A percentile compares a stretch with the other conserved stretches of the same genome.
phyloP scores from a whole-genome alignment of 2,113 vertebrate genomes.

The Pedetes capensis region DNA sequence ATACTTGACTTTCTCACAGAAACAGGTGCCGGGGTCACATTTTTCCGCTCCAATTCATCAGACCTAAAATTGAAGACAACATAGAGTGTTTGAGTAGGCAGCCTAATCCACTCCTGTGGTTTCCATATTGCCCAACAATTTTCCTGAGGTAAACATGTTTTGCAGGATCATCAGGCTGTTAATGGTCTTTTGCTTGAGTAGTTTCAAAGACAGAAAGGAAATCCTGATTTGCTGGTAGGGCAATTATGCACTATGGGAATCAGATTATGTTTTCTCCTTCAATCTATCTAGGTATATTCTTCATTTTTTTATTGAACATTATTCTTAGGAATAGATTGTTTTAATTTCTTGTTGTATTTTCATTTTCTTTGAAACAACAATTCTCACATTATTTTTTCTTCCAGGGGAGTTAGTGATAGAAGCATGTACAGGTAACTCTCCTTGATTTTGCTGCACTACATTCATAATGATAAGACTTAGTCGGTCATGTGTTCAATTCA shows the following conservation, averaged over 20 bases:
- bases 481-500: background rate
- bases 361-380: constrained; percentile 2
- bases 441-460: background rate
- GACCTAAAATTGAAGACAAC: background rate
- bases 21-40: constrained; percentile 44
- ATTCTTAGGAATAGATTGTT: background rate
- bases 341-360: background rate
- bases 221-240: constrained; percentile 36
- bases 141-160: constrained; percentile 62
- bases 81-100: constrained; percentile 10
- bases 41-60: constrained; percentile 51
- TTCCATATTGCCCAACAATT: constrained; percentile 43
- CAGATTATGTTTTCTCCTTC: background rate
- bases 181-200: constrained; percentile 67
- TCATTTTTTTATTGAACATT: background rate
- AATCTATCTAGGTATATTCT: background rate
- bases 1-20: constrained; percentile 59
- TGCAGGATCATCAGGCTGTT: constrained; percentile 50
- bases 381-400: background rate
- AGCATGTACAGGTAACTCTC: background rate
- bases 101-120: constrained; percentile 12
- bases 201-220: background rate
- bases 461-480: background rate
- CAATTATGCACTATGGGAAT: background rate
- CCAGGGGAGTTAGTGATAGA: background rate